These are phyloP conservation scores for Lymantria monacha DNA, from an alignment of 2,888 invertebrate genomes.

Conservation along the genomic window DNA sequence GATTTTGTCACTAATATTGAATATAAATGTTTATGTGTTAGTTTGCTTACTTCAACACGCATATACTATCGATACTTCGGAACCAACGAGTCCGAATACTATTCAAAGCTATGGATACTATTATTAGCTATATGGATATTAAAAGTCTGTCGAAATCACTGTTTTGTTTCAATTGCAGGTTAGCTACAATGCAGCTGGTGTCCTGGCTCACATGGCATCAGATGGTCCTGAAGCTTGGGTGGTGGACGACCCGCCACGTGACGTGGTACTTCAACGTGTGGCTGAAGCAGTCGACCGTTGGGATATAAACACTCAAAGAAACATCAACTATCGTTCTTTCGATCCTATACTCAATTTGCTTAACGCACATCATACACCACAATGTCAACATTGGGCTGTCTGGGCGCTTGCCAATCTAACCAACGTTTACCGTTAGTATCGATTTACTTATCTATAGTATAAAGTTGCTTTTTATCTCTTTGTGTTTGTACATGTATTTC, in stretches of 20 bases:
- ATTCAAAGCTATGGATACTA: too few relatives aligned
- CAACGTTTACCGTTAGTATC: conserved; percentile 91
- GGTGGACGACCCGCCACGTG: conserved; percentile 86
- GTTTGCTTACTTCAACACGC: too few relatives aligned
- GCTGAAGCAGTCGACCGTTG: conserved; percentile 92
- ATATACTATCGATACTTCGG: too few relatives aligned
- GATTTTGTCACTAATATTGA: too few relatives aligned
- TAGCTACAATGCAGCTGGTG: conserved; percentile 97
- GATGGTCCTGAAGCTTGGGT: conserved; percentile 94
- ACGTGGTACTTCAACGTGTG: conserved; percentile 88
- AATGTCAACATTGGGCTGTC: conserved; percentile 97
- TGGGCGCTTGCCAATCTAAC: conserved; percentile 99
- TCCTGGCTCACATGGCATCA: conserved; percentile 96
- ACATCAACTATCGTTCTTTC: conserved; percentile 97
- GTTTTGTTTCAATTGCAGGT: conserved; percentile 65
- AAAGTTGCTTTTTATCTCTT: background rate
- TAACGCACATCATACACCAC: conserved; percentile 91
- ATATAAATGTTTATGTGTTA: too few relatives aligned
- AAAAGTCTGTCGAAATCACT: too few relatives aligned
- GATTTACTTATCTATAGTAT: background rate
- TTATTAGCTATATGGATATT: too few relatives aligned
- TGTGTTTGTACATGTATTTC: background rate
- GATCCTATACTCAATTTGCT: conserved; percentile 95
- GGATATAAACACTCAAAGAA: conserved; percentile 93
- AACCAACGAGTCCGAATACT: too few relatives aligned